Conservation (phyloP, 2,113 vertebrate genomes). For the Callipepla californica region DNA sequence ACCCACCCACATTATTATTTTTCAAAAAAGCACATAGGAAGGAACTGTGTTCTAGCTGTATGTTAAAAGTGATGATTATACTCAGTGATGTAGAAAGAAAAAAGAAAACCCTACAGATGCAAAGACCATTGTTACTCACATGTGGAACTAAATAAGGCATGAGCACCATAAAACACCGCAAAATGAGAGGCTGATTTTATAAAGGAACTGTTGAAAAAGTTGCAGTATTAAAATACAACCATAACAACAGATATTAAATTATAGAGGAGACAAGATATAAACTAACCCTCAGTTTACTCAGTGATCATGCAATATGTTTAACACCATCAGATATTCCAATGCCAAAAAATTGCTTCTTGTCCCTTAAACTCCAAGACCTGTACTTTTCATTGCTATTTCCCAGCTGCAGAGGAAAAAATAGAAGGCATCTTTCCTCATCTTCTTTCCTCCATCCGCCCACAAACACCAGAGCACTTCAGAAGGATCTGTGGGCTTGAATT, state of each 20-base stretch:
- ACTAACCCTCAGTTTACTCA: neutral
- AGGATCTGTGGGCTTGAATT: neutral
- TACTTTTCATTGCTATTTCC: neutral
- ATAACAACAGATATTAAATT: neutral
- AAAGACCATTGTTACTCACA: neutral
- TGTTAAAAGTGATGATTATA: neutral
- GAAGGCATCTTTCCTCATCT: neutral
- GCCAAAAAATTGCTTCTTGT: neutral
- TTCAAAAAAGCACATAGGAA: neutral
- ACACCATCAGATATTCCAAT: neutral
- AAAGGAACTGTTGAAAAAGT: neutral
- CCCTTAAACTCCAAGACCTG: neutral
- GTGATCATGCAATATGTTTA: too few species aligned
- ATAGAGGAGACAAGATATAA: neutral
- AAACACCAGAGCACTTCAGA: neutral
- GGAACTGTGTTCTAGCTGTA: neutral
- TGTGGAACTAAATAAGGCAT: neutral
- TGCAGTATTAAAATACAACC: neutral
- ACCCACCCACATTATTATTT: neutral
- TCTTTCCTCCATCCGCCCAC: neutral
- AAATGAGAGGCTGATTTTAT: neutral
- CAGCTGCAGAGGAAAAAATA: neutral
- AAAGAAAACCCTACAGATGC: neutral
- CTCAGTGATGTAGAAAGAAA: neutral
- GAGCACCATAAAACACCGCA: neutral